Conservation (phyloP, 1,140 invertebrate species). For the Lutraria rhynchaena region DNA sequence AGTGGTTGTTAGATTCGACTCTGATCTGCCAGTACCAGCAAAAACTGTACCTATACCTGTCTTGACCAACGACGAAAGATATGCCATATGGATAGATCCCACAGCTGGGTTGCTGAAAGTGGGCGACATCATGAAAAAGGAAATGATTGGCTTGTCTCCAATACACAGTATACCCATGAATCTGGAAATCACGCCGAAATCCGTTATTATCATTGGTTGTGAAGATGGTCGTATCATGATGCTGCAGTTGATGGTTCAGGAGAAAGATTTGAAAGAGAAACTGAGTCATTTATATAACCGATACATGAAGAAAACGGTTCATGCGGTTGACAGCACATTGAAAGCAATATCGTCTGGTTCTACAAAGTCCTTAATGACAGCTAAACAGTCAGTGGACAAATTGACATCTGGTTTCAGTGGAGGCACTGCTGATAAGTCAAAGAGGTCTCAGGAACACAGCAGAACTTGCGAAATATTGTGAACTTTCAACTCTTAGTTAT, state of each 20-base stretch:
- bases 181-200: slow-evolving; percentile 55
- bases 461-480: not conserved
- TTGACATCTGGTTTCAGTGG: not conserved
- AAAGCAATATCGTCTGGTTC: not conserved
- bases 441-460: not conserved
- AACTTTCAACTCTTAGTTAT: too few species aligned
- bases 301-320: slow-evolving; percentile 6
- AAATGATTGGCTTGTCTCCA: slow-evolving; percentile 58
- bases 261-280: not conserved
- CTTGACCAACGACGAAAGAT: slow-evolving; percentile 54
- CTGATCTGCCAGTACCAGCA: slow-evolving; percentile 44
- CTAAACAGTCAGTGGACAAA: not conserved
- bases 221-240: slow-evolving; percentile 71
- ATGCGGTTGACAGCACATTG: slow-evolving; percentile 9
- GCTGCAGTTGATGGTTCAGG: slow-evolving; percentile 55
- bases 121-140: slow-evolving; percentile 40
- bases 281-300: slow-evolving; percentile 9
- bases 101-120: slow-evolving; percentile 56
- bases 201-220: slow-evolving; percentile 63
- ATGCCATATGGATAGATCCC: slow-evolving; percentile 57
- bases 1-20: slow-evolving; percentile 62
- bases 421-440: not conserved
- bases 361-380: not conserved
- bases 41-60: slow-evolving; percentile 52
- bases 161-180: slow-evolving; percentile 66